These are phyloP conservation scores for Tuberolachnus salignus DNA, from an alignment of 2,888 invertebrate species.

Conservation along the genomic window DNA sequence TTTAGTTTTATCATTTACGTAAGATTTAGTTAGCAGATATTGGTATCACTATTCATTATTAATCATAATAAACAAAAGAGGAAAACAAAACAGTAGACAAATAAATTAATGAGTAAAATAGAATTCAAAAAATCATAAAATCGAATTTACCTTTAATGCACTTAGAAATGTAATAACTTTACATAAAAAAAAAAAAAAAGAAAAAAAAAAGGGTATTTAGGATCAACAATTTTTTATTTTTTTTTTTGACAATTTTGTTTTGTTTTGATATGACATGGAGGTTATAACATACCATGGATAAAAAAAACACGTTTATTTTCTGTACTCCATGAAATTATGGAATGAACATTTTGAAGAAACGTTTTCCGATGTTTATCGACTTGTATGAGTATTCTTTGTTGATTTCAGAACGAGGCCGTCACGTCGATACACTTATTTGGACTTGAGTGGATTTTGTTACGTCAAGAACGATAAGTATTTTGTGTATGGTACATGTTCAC, in stretches of 20 bases:
- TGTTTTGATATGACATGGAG: constrained; percentile 53
- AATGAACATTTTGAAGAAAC: not conserved
- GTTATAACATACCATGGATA: constrained; percentile 18
- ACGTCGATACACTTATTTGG: too few species aligned
- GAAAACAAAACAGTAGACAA: not conserved
- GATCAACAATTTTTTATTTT: constrained; percentile 43
- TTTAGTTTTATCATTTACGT: constrained; percentile 4
- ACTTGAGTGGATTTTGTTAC: too few species aligned
- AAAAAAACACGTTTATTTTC: not conserved
- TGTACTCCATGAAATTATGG: constrained; percentile 12
- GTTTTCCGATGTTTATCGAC: too few species aligned
- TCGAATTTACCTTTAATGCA: not conserved
- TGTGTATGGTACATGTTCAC: too few species aligned
- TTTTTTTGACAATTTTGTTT: constrained; percentile 49
- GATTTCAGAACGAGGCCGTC: too few species aligned
- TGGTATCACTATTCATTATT: not conserved
- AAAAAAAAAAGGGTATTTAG: constrained; percentile 47
- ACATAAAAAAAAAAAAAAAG: constrained; percentile 3
- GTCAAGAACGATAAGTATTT: too few species aligned
- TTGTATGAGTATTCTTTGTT: too few species aligned
- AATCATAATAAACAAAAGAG: not conserved
- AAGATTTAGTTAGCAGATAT: not conserved
- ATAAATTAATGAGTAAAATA: not conserved
- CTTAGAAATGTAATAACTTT: constrained; percentile 1
- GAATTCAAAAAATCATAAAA: not conserved